These are phyloP conservation scores for Hirundichthys speculiger DNA, from an alignment of 2,113 vertebrate genomes.

Conservation along the genomic window DNA sequence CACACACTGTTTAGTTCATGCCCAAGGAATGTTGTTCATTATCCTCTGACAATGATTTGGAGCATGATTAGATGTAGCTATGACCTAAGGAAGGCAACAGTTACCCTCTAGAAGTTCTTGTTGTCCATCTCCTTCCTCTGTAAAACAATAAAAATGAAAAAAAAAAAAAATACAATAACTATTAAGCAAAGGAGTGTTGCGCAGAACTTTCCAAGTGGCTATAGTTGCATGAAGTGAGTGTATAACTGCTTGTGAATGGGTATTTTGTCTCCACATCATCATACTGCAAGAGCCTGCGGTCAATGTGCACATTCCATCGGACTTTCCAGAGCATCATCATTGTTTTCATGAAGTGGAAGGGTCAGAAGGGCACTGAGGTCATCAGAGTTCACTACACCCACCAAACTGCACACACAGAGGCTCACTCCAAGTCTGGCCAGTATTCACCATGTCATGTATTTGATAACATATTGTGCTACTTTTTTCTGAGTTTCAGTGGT, in stretches of 20 bases:
- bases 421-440: background rate
- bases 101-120: conserved; percentile 20
- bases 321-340: conserved; percentile 18
- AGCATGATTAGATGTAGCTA: conserved; percentile 37
- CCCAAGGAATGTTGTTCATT: conserved; percentile 21
- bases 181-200: background rate
- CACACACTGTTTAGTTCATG: conserved; percentile 17
- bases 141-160: background rate
- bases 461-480: conserved; percentile 39
- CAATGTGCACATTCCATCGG: conserved; percentile 14
- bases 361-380: conserved; percentile 47
- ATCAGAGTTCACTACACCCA: conserved; percentile 44
- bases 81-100: conserved; percentile 6
- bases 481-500: conserved; percentile 27
- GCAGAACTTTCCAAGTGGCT: too few species aligned
- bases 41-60: conserved; percentile 26
- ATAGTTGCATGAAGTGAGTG: background rate
- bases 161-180: background rate
- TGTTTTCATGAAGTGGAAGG: conserved; percentile 41
- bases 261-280: conserved; percentile 1
- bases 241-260: conserved; percentile 1
- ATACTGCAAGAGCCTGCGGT: conserved; percentile 27
- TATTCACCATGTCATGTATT: conserved; percentile 21
- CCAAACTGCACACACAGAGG: background rate
- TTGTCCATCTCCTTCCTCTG: conserved; percentile 3